Evolutionary conservation across 2,113 vertebrate genomes (phyloP).

Genomic region (Pelecanus crispus): DNA sequence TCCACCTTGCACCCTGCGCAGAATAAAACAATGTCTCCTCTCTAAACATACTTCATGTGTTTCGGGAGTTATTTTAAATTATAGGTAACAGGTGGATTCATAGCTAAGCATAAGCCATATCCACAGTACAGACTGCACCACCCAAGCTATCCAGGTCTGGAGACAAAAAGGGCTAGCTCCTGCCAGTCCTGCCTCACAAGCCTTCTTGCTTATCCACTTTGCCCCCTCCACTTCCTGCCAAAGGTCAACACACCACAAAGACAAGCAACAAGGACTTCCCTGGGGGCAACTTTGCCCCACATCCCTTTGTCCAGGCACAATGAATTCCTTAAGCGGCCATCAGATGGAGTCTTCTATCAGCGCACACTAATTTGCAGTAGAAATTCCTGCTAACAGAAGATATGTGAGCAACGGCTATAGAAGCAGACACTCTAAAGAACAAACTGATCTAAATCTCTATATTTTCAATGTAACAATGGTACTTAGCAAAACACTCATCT

Average conservation of each 20-base stretch:
- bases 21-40: no score
- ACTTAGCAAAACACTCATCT: not conserved
- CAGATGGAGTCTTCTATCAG: not conserved
- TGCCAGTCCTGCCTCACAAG: no score
- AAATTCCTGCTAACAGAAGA: not conserved
- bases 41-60: no score
- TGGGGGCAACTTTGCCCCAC: not conserved
- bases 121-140: not conserved
- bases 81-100: no score
- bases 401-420: not conserved
- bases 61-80: no score
- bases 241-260: not conserved
- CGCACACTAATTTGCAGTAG: not conserved
- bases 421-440: not conserved
- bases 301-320: not conserved
- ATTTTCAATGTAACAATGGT: not conserved
- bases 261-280: not conserved
- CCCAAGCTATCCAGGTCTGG: not conserved
- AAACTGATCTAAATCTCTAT: not conserved
- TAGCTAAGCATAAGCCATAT: not conserved
- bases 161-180: not conserved
- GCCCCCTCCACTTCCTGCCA: not conserved
- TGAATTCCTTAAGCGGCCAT: not conserved
- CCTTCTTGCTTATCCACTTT: not conserved
- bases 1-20: no score